Conservation (phyloP, 2,888 invertebrate genomes). For the Eupithecia subumbrata region DNA sequence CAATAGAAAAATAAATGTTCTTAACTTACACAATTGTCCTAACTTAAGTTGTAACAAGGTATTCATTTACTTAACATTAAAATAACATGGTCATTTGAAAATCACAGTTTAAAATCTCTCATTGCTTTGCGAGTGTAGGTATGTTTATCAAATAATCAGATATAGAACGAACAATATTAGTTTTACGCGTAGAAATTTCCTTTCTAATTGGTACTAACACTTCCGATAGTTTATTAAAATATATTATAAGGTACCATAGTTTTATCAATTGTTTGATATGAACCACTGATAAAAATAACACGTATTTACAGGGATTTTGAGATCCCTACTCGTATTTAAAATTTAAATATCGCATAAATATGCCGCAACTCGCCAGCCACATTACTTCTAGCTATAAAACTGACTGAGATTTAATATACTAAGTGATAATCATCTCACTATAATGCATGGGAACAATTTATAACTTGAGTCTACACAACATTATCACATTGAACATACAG, state of each 20-base stretch:
- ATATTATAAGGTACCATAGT: background rate
- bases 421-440: background rate
- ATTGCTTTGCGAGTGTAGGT: slow-evolving; percentile 25
- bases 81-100: slow-evolving; percentile 35
- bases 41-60: slow-evolving; percentile 3
- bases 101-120: slow-evolving; percentile 46
- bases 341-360: background rate
- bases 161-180: background rate
- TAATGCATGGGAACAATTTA: slow-evolving; percentile 15
- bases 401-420: background rate
- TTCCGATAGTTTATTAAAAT: background rate
- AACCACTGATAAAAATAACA: background rate
- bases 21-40: slow-evolving; percentile 18
- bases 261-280: background rate
- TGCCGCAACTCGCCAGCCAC: background rate
- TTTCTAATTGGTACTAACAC: background rate
- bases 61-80: slow-evolving; percentile 27
- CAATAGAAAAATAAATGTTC: slow-evolving; percentile 43
- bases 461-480: background rate
- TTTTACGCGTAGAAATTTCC: background rate
- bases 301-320: background rate
- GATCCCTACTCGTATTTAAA: background rate
- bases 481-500: slow-evolving; percentile 34
- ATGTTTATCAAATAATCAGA: slow-evolving; percentile 1
- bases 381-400: background rate